Percentiles rank a stretch among this genome's conserved stretches.
These are phyloP conservation scores for Leptinotarsa lineolata DNA, from an alignment of 1,140 invertebrate genomes.

Conservation along the genomic window DNA sequence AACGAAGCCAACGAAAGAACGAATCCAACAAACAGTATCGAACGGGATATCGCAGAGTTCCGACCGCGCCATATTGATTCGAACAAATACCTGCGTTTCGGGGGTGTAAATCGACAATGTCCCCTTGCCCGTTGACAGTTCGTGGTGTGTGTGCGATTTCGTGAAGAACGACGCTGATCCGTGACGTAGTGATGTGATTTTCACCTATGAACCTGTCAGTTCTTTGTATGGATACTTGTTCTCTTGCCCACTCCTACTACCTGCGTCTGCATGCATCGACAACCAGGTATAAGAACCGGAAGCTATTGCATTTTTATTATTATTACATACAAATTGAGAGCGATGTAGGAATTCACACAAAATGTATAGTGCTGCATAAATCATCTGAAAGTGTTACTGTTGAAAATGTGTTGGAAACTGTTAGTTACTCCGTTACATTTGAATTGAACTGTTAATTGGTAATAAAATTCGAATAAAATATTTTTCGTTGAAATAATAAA, in stretches of 20 bases:
- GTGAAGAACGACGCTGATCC: neutral
- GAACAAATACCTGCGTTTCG: slow-evolving; percentile 1
- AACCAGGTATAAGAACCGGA: slow-evolving; percentile 16
- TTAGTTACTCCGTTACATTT: too few relatives aligned
- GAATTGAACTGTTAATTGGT: too few relatives aligned
- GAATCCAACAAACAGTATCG: slow-evolving; percentile 25
- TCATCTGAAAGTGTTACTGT: too few relatives aligned
- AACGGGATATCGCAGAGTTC: slow-evolving; percentile 28
- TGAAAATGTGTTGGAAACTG: too few relatives aligned
- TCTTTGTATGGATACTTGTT: slow-evolving; percentile 15
- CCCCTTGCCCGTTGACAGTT: slow-evolving; percentile 1
- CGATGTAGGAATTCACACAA: neutral
- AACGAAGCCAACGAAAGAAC: neutral
- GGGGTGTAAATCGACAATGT: slow-evolving; percentile 26
- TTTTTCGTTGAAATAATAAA: too few relatives aligned
- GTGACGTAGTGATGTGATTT: slow-evolving; percentile 9
- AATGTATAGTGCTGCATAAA: too few relatives aligned
- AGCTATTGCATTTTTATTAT: slow-evolving; percentile 3
- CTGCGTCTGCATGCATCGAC: slow-evolving; percentile 9
- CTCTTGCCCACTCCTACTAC: slow-evolving; percentile 14
- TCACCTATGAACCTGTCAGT: slow-evolving; percentile 21
- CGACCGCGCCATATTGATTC: slow-evolving; percentile 29
- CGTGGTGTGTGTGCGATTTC: slow-evolving; percentile 5
- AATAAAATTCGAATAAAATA: too few relatives aligned
- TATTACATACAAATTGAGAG: neutral